phyloP scores from a whole-genome alignment of 1,140 invertebrate genomes.

The Pseudomyrmex gracilis region DNA sequence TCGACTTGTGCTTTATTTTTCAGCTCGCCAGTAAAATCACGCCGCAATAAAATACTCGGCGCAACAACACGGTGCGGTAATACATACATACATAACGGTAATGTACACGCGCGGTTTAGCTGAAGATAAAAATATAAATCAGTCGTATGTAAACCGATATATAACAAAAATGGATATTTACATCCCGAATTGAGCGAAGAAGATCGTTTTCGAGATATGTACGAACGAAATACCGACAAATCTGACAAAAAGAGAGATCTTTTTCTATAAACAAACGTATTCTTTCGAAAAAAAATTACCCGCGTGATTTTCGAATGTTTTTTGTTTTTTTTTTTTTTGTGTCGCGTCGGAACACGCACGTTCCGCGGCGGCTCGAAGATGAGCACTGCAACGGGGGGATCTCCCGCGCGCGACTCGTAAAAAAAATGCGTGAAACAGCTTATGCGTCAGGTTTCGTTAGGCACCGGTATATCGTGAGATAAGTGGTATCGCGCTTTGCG shows the following conservation, averaged over 20 bases:
- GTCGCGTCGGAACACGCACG: neutral
- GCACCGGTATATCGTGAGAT: slow-evolving; percentile 78
- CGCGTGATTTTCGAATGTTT: no score
- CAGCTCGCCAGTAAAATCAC: slow-evolving; percentile 13
- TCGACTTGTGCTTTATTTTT: slow-evolving; percentile 22
- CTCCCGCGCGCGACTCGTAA: slow-evolving; percentile 10
- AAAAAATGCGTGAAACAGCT: slow-evolving; percentile 2
- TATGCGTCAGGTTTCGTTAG: slow-evolving; percentile 63
- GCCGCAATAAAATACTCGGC: neutral
- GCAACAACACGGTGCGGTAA: neutral
- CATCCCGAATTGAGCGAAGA: neutral
- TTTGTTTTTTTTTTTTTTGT: no score
- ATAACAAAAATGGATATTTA: neutral
- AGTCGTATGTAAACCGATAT: neutral
- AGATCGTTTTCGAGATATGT: no score
- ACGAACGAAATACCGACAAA: no score
- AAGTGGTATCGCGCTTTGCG: slow-evolving; percentile 78
- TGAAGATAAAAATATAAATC: neutral
- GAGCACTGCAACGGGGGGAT: neutral
- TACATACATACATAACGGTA: neutral
- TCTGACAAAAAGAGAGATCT: no score
- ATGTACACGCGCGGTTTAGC: neutral
- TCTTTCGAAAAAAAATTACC: no score
- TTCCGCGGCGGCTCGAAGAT: neutral
- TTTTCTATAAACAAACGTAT: no score